phyloP scores from a whole-genome alignment of 2,113 vertebrate species.

The Cepphus grylle region DNA sequence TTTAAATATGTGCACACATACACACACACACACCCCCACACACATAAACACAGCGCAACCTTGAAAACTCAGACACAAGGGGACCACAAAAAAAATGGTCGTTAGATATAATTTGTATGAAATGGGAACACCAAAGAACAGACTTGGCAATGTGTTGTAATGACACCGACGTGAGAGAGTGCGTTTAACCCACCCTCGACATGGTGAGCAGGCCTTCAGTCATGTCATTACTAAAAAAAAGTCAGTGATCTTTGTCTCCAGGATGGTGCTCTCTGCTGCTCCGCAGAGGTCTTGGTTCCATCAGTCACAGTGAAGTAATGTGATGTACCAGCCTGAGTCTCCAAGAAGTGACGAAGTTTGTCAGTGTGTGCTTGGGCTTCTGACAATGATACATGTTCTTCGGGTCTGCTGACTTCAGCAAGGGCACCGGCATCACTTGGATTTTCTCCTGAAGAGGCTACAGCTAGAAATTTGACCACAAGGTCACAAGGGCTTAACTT shows the following conservation, averaged over 20 bases:
- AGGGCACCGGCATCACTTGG: neutral
- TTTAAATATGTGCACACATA: neutral
- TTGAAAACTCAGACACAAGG: neutral
- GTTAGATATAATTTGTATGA: neutral
- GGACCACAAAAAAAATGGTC: neutral
- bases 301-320: slow-evolving; percentile 45
- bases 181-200: neutral
- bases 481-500: neutral
- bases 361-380: neutral
- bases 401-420: slow-evolving; percentile 43
- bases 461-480: neutral
- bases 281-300: neutral
- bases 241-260: neutral
- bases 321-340: slow-evolving; percentile 2
- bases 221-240: slow-evolving; percentile 6
- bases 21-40: too few relatives aligned
- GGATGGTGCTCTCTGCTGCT: slow-evolving; percentile 6
- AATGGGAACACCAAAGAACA: neutral
- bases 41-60: neutral
- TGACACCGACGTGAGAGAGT: neutral
- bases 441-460: slow-evolving; percentile 7
- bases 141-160: neutral
- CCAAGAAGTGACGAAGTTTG: slow-evolving; percentile 6
- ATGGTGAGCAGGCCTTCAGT: neutral
- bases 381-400: neutral